A percentile compares a stretch with the other conserved stretches of the same genome.
Evolutionary conservation across 37 sponge, comb jelly and placozoan species (phyloP).

Genomic region (Haliclona indistincta): DNA sequence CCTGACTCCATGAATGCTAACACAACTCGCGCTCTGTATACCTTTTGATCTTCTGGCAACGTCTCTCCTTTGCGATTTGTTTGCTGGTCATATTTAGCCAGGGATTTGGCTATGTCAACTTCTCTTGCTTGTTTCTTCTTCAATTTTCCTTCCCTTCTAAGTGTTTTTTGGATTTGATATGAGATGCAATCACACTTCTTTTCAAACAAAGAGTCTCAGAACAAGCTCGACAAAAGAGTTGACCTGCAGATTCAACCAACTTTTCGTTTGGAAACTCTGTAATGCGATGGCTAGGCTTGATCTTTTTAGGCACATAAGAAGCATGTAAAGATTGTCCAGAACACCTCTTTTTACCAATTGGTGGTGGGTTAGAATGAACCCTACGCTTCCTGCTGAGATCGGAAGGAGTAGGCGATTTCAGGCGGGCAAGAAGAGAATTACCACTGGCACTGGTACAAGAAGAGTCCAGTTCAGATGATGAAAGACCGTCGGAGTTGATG

Average conservation of each 20-base stretch:
- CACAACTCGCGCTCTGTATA: slow-evolving; percentile 2
- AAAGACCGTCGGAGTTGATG: no score
- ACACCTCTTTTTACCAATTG: background rate
- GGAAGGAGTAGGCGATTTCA: no score
- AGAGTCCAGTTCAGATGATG: no score
- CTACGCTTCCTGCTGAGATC: no score
- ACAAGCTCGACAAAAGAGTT: slow-evolving; percentile 12
- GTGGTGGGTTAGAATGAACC: no score
- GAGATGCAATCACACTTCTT: slow-evolving; percentile 2
- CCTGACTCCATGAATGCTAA: background rate
- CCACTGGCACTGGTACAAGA: no score
- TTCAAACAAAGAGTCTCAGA: slow-evolving; percentile 10
- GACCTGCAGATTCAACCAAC: background rate
- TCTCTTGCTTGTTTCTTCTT: slow-evolving; percentile 1
- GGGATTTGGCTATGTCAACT: background rate
- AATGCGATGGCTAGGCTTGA: background rate
- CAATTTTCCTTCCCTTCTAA: background rate
- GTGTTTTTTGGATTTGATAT: slow-evolving; percentile 9
- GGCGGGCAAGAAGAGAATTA: no score
- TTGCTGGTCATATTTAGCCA: slow-evolving; percentile 2
- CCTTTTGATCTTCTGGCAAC: slow-evolving; percentile 10
- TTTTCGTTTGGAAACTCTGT: slow-evolving; percentile 16
- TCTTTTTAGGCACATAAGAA: slow-evolving; percentile 1
- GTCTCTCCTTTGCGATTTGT: slow-evolving; percentile 9
- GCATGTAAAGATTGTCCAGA: slow-evolving; percentile 14